Percentiles rank a stretch among this genome's conserved stretches.
phyloP scores from a whole-genome alignment of 2,797 vertebrate species.

The Anabas testudineus region DNA sequence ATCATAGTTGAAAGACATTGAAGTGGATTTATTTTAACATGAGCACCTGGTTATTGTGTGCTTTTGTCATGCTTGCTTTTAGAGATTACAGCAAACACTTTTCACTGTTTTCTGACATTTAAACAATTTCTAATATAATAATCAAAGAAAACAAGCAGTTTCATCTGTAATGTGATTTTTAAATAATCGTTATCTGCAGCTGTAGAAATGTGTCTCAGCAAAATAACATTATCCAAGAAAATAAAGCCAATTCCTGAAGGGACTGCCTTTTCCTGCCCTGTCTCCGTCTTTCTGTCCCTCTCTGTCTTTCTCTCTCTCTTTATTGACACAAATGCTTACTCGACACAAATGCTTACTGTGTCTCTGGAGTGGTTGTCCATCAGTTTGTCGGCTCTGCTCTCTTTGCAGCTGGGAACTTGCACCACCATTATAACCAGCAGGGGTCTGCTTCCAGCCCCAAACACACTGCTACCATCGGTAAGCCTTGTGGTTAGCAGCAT shows the following conservation, averaged over 20 bases:
- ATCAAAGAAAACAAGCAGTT: background rate
- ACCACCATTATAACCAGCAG: conserved; percentile 89
- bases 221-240: background rate
- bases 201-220: background rate
- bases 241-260: conserved; percentile 50
- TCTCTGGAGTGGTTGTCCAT: conserved; percentile 73
- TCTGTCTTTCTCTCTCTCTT: conserved; percentile 28
- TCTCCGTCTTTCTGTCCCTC: conserved; percentile 29
- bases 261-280: conserved; percentile 19
- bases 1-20: no score
- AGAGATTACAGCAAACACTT: no score
- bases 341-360: conserved; percentile 47
- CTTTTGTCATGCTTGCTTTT: no score
- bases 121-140: no score
- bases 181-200: background rate
- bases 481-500: conserved; percentile 61
- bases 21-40: no score
- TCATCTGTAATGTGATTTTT: background rate
- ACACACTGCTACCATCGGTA: conserved; percentile 86
- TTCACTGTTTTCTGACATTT: no score
- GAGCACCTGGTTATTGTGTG: no score
- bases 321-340: conserved; percentile 66
- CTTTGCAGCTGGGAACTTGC: conserved; percentile 88
- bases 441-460: conserved; percentile 89
- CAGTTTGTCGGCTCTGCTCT: conserved; percentile 84